Evolutionary conservation across 2,113 vertebrate genomes (phyloP), one percentile per base, ranked within the genome.

Genomic region (Benthochromis sp.): DNA sequence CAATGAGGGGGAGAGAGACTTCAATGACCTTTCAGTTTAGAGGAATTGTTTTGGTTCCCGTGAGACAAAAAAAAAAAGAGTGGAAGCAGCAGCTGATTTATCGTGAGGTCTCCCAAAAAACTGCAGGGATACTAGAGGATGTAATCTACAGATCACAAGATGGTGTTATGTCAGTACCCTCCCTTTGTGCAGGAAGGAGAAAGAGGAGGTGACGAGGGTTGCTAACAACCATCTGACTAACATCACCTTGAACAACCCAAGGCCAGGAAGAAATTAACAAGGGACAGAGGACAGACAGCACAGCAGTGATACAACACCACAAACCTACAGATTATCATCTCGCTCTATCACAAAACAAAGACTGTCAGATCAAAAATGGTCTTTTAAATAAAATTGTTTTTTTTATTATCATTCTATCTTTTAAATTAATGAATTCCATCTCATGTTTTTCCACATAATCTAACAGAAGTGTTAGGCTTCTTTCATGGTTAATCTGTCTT

Each of bases 1-100:
- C 54, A 61, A 59, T 21, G 34, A 40, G 24, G 31, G 14, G 52
- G 40, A 57, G 24, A 73, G 36, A 86, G 40, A 21, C 59, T 50
- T 84, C 61, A 36, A 11, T 79, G 34, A 66, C 45, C 71, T 53
- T 45, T 34, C 78, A 86, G 13, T 29, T 38, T 3, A 36, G 19
- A 57, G 24, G 55, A 84, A 88, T 83, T 76, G 50, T 69, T 63
- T 84, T 90, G 57, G 61, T 82, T 89, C 89, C 81, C 82, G 57
- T 79, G 90, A 52, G 76, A 76, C 38, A 17, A 31, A 36, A 63
- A 63, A 31, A 38, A 29, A 73, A 52, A 80, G 86, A 89, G 78
- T 45, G 31, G 53, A 92, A 89, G 73, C 78, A 82, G 79, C 83
- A 82, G 82, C 88, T 93, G 86, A 93, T 91, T 82, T 63, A 85